phyloP scores from a whole-genome alignment of 2,113 vertebrate genomes.

The Hippocampus abdominalis region DNA sequence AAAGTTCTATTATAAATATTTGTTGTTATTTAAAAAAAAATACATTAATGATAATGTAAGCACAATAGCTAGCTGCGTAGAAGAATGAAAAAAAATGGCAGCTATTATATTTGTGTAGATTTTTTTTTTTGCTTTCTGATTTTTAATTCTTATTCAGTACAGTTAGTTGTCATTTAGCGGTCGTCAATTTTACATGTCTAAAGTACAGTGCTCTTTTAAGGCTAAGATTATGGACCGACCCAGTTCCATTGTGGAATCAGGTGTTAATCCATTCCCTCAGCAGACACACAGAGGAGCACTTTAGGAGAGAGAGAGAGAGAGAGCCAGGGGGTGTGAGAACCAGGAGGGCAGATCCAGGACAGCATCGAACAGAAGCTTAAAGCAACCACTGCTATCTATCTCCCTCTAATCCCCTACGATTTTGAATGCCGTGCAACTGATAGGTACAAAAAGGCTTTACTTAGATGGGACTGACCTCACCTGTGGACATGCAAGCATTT shows the following conservation, averaged over 20 bases:
- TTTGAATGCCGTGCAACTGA: conserved; percentile 43
- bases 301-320: neutral
- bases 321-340: neutral
- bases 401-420: conserved; percentile 45
- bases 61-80: no score
- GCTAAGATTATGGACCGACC: conserved; percentile 14
- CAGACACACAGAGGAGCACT: conserved; percentile 7
- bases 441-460: conserved; percentile 48
- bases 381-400: conserved; percentile 32
- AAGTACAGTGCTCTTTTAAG: conserved; percentile 3
- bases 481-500: conserved; percentile 39
- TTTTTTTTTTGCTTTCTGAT: no score
- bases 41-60: no score
- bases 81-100: no score
- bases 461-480: conserved; percentile 19
- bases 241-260: conserved; percentile 33
- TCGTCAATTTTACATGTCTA: neutral
- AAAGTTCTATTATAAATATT: no score
- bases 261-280: conserved; percentile 33
- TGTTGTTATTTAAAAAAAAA: no score
- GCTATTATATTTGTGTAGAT: no score
- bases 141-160: no score
- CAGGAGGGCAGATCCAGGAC: neutral
- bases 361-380: conserved; percentile 23
- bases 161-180: neutral